Percentiles rank a stretch among this genome's conserved stretches.
Evolutionary conservation across 2,797 vertebrate species (phyloP).

Genomic region (Anableps anableps): DNA sequence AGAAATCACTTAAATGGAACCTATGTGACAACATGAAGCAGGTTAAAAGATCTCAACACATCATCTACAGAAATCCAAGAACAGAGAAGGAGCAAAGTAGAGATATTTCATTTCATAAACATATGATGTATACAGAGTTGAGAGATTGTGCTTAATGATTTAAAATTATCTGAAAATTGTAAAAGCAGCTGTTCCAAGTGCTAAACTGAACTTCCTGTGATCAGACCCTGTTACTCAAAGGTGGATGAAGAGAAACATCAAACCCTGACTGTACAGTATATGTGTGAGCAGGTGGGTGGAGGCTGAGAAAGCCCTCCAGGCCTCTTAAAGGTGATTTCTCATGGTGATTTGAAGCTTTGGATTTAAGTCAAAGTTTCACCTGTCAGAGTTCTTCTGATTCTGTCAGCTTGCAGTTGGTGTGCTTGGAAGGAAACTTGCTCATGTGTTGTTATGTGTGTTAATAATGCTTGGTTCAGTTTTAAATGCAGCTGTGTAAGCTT

Average conservation of each 20-base stretch:
- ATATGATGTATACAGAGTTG: background rate
- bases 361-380: constrained; percentile 11
- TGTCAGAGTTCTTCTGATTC: constrained; percentile 7
- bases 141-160: background rate
- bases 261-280: background rate
- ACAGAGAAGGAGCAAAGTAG: background rate
- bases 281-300: background rate
- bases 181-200: background rate
- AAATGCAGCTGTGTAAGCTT: background rate
- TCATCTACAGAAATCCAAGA: background rate
- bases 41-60: background rate
- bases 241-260: background rate
- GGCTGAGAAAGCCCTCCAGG: constrained; percentile 14
- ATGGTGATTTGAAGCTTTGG: constrained; percentile 25
- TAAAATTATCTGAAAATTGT: background rate
- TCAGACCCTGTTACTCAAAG: background rate
- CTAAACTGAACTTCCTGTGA: background rate
- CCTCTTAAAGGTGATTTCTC: constrained; percentile 24
- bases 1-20: background rate
- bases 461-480: background rate
- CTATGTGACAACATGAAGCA: background rate
- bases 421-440: background rate
- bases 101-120: background rate
- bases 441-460: constrained; percentile 7
- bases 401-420: constrained; percentile 3